Conservation (phyloP, 2,113 vertebrate genomes). For the Jacana jacana region DNA sequence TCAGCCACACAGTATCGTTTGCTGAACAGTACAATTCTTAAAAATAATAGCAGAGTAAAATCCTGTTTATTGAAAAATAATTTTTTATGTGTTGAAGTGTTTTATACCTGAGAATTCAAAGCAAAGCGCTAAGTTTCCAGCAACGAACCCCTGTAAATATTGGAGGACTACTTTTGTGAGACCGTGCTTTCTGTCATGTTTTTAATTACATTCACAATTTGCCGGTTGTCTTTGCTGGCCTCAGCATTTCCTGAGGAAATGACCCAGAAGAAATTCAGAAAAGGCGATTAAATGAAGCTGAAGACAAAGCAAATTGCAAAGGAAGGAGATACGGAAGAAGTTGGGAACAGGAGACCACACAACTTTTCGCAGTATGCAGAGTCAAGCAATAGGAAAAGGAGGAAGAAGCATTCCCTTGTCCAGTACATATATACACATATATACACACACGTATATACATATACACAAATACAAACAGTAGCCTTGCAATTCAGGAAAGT, state of each 20-base stretch:
- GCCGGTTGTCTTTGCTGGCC: background rate
- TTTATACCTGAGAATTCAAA: background rate
- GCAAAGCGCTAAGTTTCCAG: background rate
- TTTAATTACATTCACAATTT: background rate
- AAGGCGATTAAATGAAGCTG: background rate
- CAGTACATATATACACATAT: no score
- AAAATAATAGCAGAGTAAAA: background rate
- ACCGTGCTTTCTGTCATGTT: background rate
- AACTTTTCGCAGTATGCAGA: background rate
- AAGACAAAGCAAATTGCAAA: background rate
- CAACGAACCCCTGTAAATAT: background rate
- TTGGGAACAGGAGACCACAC: background rate
- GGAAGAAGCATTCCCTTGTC: background rate
- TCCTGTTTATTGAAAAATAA: background rate
- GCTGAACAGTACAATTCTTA: background rate
- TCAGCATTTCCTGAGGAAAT: background rate
- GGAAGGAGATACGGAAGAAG: background rate
- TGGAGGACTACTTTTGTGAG: background rate
- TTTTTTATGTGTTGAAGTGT: background rate
- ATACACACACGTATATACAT: no score
- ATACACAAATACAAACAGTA: background rate
- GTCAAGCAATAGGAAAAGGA: background rate
- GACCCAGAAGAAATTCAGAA: background rate
- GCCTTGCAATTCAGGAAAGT: background rate
- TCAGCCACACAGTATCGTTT: background rate